Evolutionary conservation across 2,888 invertebrate species (phyloP).

Genomic region (Rhagophthalmus giganteus): DNA sequence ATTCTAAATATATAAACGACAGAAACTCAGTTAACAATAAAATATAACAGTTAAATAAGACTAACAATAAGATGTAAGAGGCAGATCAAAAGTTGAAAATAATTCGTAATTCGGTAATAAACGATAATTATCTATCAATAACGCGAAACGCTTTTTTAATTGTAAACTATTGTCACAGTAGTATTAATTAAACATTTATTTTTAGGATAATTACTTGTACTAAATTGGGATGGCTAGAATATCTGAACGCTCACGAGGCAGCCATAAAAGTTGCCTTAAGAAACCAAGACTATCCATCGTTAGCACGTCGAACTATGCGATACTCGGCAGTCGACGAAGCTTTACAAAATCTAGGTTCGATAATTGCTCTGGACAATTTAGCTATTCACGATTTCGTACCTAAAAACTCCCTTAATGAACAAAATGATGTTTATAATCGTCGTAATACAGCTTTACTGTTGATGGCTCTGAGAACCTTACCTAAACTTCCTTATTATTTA

Average conservation of each 20-base stretch:
- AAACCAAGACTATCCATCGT: slow-evolving; percentile 40
- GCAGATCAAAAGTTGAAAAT: no score
- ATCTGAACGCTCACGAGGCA: slow-evolving; percentile 60
- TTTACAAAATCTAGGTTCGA: slow-evolving; percentile 58
- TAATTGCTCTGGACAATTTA: slow-evolving; percentile 60
- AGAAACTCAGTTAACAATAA: no score
- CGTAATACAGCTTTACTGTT: slow-evolving; percentile 59
- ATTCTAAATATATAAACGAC: no score
- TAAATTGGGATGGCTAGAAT: slow-evolving; percentile 58
- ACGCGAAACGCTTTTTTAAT: no score
- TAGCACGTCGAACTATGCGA: slow-evolving; percentile 38
- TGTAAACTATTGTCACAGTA: no score
- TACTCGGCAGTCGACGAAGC: slow-evolving; percentile 60
- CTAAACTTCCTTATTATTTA: slow-evolving; percentile 62
- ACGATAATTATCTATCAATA: no score
- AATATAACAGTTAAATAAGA: no score
- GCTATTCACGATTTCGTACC: slow-evolving; percentile 57
- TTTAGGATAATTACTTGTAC: slow-evolving; percentile 55
- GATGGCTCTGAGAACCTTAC: slow-evolving; percentile 60
- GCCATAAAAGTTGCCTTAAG: slow-evolving; percentile 54
- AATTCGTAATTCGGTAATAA: no score
- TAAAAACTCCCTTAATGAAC: slow-evolving; percentile 51
- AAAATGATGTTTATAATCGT: slow-evolving; percentile 54
- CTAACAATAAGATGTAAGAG: no score
- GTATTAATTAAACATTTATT: no score